Evolutionary conservation across 2,113 vertebrate genomes (phyloP).

Genomic region (Hypomesus transpacificus): DNA sequence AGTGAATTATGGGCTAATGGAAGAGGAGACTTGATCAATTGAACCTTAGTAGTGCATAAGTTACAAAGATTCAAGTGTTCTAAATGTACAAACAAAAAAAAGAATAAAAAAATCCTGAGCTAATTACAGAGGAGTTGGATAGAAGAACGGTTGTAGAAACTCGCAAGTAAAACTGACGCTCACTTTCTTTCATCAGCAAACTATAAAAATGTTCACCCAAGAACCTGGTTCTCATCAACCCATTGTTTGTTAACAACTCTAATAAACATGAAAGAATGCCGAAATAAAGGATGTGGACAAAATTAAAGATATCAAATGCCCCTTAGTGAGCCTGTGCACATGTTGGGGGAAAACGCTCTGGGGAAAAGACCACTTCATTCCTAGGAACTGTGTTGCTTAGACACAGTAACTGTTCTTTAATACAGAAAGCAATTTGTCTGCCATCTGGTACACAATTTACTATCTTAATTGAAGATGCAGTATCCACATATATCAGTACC

Average conservation of each 20-base stretch:
- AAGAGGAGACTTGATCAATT: too few relatives aligned
- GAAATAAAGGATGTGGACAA: conserved; percentile 16
- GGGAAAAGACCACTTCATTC: too few relatives aligned
- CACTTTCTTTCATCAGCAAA: conserved; percentile 6
- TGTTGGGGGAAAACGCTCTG: background rate
- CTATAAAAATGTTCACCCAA: conserved; percentile 12
- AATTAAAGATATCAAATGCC: conserved; percentile 20
- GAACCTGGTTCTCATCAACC: conserved; percentile 18
- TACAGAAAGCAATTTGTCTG: too few relatives aligned
- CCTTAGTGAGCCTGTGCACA: background rate
- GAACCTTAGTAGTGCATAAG: too few relatives aligned
- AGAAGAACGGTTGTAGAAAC: conserved; percentile 3
- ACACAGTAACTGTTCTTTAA: too few relatives aligned
- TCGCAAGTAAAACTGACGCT: background rate
- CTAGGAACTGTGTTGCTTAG: too few relatives aligned
- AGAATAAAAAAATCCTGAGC: background rate
- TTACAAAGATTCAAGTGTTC: too few relatives aligned
- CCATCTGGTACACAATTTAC: too few relatives aligned
- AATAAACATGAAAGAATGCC: conserved; percentile 24
- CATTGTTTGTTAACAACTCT: conserved; percentile 31
- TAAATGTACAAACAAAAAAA: too few relatives aligned
- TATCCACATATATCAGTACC: too few relatives aligned
- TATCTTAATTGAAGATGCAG: too few relatives aligned
- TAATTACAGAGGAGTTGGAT: background rate
- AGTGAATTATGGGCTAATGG: too few relatives aligned